Evolutionary conservation across 2,113 vertebrate genomes (phyloP).

Genomic region (Oryzias curvinotus): DNA sequence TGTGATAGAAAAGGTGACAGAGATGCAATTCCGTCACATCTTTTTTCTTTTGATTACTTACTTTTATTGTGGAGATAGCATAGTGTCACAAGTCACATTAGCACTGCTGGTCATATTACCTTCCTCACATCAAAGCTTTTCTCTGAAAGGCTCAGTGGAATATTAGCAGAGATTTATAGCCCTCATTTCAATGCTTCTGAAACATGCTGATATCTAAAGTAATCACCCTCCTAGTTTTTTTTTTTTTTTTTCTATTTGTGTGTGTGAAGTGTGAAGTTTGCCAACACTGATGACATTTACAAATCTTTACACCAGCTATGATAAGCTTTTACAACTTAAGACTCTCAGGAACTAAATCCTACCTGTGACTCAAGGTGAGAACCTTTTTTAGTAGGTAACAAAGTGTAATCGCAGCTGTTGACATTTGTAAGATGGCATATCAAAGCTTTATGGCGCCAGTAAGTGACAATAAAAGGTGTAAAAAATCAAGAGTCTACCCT

Average conservation of each 20-base stretch:
- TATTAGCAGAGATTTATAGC: constrained; percentile 74
- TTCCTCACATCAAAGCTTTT: constrained; percentile 78
- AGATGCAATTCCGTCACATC: background rate
- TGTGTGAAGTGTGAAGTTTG: constrained; percentile 66
- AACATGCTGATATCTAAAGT: constrained; percentile 68
- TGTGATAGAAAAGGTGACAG: background rate
- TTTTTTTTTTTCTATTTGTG: constrained; percentile 53
- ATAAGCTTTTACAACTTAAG: constrained; percentile 68
- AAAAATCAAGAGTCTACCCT: constrained; percentile 48
- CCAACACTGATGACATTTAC: constrained; percentile 72
- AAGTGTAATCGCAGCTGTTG: constrained; percentile 58
- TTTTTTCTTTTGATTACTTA: constrained; percentile 10
- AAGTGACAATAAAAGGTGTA: constrained; percentile 21
- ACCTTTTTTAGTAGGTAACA: constrained; percentile 63
- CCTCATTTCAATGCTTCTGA: constrained; percentile 61
- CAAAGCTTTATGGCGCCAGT: constrained; percentile 46
- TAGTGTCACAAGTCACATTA: constrained; percentile 53
- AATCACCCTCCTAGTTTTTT: constrained; percentile 52
- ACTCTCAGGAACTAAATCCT: constrained; percentile 43
- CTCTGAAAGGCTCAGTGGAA: constrained; percentile 72
- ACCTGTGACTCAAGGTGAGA: constrained; percentile 53
- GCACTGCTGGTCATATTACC: constrained; percentile 74
- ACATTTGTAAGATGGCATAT: constrained; percentile 66
- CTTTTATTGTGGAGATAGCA: constrained; percentile 8
- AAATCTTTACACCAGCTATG: constrained; percentile 74